Evolutionary conservation across 2,888 invertebrate genomes (phyloP), one percentile per base, ranked within the genome.

Genomic region (Luperina testacea): DNA sequence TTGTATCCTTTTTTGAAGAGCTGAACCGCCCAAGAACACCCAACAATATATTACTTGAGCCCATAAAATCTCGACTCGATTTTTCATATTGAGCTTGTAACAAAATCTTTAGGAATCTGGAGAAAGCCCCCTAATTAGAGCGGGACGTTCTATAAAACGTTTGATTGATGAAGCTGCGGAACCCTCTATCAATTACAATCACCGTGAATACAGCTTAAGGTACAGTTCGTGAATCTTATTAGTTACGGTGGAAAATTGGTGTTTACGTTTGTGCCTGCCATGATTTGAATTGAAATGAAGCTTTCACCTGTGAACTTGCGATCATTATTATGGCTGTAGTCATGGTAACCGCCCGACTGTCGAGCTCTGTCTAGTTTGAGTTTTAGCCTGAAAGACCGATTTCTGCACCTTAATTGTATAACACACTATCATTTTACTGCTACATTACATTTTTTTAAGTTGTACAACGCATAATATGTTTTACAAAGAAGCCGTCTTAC

Each of bases 161-260:
- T 91, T 92, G 92, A 93, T 92, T 91, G 90, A 93, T 93, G 92
- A 89, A 82, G 84, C 84, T 80, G 65, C 85, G 83, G 81, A 70
- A 78, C 84, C 88, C 87, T 89, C 91, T 90, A 93, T 93, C 91
- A 91, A 92, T 93, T 91, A 92, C 90, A 92, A 92, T 92, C 90
- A 90, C 86, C 82, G 89, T 82, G 87, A 88, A 88, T 78, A 78
- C 79, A 75, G 80, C 83, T 77, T 74, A 77, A 38, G 61, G 78
- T 79, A 72, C 71, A 69, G 72, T 77, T 78, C 72, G 74, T 77
- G 73, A 53, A 80, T 74, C 68, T 87, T 81, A 84, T 87, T 78
- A 78, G 78, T 81, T 48, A 63, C 13, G 17, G 53, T 45, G 61
- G 67, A 59, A 71, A 65, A 72, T 75, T 82, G 59, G n/a, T 78